A percentile compares a stretch with the other conserved stretches of the same genome.
phyloP scores from a whole-genome alignment of 2,797 vertebrate genomes.

The Hoplostethus mediterraneus region DNA sequence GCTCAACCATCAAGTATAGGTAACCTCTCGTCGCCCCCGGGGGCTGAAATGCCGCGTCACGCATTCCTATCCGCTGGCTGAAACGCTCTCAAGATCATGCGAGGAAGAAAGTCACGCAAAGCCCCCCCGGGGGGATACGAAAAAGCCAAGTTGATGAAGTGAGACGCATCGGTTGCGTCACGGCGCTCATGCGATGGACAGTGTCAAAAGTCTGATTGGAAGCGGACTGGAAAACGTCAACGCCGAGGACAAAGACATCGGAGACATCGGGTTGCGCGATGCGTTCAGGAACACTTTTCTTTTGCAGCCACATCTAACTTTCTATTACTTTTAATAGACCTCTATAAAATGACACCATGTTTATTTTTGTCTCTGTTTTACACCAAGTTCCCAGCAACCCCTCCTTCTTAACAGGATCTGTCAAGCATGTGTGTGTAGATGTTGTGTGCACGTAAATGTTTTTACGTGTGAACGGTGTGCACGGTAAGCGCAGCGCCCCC shows the following conservation, averaged over 20 bases:
- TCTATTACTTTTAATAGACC: too few relatives aligned
- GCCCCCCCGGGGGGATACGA: background rate
- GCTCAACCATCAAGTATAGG: constrained; percentile 28
- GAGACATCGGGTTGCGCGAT: too few relatives aligned
- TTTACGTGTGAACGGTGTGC: too few relatives aligned
- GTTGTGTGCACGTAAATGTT: background rate
- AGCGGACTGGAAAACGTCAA: background rate
- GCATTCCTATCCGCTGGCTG: constrained; percentile 62
- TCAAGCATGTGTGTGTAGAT: background rate
- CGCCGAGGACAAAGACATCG: background rate
- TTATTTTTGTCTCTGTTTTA: background rate
- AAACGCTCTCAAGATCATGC: constrained; percentile 34
- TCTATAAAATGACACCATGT: too few relatives aligned
- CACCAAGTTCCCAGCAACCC: too few relatives aligned
- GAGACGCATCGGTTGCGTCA: constrained; percentile 16
- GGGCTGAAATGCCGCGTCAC: constrained; percentile 41
- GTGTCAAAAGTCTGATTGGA: too few relatives aligned
- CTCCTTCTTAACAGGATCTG: background rate
- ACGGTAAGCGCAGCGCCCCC: background rate
- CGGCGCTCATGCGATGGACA: background rate
- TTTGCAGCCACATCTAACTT: too few relatives aligned
- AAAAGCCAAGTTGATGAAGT: constrained; percentile 13
- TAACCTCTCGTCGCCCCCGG: background rate
- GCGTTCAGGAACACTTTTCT: too few relatives aligned
- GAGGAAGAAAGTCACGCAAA: constrained; percentile 31